Evolutionary conservation across 2,797 vertebrate genomes (phyloP), one percentile per base, ranked within the genome.

Genomic region (Hyperoplus immaculatus): DNA sequence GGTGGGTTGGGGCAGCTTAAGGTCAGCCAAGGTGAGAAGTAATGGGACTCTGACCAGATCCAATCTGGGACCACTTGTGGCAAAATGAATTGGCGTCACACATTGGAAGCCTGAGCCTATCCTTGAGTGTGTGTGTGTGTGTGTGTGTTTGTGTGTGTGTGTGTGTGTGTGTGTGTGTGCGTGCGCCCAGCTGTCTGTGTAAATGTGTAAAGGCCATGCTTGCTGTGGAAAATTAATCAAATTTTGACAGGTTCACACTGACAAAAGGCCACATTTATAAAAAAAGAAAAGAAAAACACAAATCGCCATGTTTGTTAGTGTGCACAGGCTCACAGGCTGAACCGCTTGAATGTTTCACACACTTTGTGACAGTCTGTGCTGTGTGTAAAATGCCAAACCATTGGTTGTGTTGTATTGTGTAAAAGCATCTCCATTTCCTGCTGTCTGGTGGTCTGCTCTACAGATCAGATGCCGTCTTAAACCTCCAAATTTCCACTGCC

Each of bases 41-140:
- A 96, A 96, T 94, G 92, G 92, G 94, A 94, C 90, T 94, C 94
- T 94, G 88, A 92, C 91, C 90, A 94, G 94, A 95, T 94, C 93
- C 93, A 95, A 92, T 91, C 93, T 88, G 87, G 85, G 85, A 85
- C 88, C 91, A 94, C 92, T 92, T 92, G 91, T 92, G 92, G 89
- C 84, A 91, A 94, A 93, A 93, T 93, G 90, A 93, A 92, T 93
- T 91, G 92, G 87, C 69, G 64, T 88, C 83, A 88, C 90, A 87
- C 82, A 45, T 57, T 41, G 54, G 76, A 84, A 75, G 74, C n/a
- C 77, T 6, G 64, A 80, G 78, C 89, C 73, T 75, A 68, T 87
- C 16, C 72, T 69, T 75, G 80, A 53, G 74, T 57, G 63, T 59
- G 70, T 58, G 77, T 74, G 72, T 21, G 21, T 21, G 21, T 21